Evolutionary conservation across 2,113 vertebrate genomes (phyloP), one percentile per base, ranked within the genome.

Genomic region (Carassius carassius): DNA sequence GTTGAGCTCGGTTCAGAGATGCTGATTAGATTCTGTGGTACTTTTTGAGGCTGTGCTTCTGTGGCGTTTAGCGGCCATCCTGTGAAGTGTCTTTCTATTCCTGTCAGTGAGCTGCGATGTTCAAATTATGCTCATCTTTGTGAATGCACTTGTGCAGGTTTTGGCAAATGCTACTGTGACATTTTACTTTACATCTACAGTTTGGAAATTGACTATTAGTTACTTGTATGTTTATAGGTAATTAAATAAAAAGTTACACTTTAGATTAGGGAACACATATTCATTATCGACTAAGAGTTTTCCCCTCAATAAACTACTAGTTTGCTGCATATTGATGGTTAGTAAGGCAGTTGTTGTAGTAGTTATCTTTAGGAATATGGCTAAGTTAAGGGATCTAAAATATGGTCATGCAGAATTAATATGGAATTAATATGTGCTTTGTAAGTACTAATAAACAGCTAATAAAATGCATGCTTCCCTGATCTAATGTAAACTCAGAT

Each of bases 1-100:
- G 32, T 60, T 44, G 56, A 62, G 35, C 21, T 62, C 14, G 41
- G 41, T 67, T 81, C 41, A 14, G 23, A 32, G 17, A 10, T 69
- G 44, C n/a, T 69, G 41, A 65, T 81, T 81, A n/a, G 44, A 69
- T 81, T 69, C 63, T 16, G 19, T 72, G 41, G 62, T 13, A 51
- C 10, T 58, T 72, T 62, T n/a, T 58, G 29, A 41, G 29, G 25
- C 19, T 72, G 12, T 72, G 13, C 32, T 51, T 67, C n/a, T 44
- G 60, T 49, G n/a, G n/a, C 9, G 21, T 79, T 81, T 49, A 65
- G 80, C 29, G 37, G 10, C 49, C 29, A n/a, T 82, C 14, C 7
- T 41, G 25, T 21, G 21, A 82, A 82, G 60, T 56, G 49, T 72
- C 29, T 35, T 69, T 70, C 32, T 23, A 32, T 82, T 58, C 80